A percentile compares a stretch with the other conserved stretches of the same genome.
Conservation (phyloP, 2,797 vertebrate genomes). For the Sebastes wilsoni region DNA sequence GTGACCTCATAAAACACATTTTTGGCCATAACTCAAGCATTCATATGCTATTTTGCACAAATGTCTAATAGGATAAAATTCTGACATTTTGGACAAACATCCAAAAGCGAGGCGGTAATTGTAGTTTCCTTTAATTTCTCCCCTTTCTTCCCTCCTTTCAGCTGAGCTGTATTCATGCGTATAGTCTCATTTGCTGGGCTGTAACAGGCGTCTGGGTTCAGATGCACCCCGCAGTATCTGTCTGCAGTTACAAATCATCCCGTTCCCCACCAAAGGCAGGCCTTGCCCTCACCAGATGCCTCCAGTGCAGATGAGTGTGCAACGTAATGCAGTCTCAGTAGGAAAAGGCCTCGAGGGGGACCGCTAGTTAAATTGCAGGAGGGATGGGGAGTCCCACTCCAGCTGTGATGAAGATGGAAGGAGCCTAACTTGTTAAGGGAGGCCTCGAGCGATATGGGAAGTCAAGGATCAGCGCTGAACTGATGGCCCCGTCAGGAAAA, state of each 20-base stretch:
- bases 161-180: conserved; percentile 32
- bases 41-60: not conserved
- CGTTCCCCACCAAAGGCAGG: conserved; percentile 17
- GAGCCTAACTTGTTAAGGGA: conserved; percentile 44
- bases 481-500: conserved; percentile 52
- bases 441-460: conserved; percentile 28
- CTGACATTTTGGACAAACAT: not conserved
- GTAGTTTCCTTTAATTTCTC: not conserved
- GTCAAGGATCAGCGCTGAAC: conserved; percentile 60
- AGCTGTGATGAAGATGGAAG: conserved; percentile 66
- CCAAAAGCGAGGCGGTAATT: not conserved
- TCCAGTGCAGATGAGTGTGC: conserved; percentile 21
- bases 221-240: conserved; percentile 37
- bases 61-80: not conserved
- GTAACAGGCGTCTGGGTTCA: conserved; percentile 39
- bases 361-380: conserved; percentile 45
- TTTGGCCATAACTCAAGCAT: not conserved
- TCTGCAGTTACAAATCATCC: conserved; percentile 63
- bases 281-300: conserved; percentile 43
- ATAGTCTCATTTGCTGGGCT: conserved; percentile 40
- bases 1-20: not conserved
- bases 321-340: conserved; percentile 31
- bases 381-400: conserved; percentile 39
- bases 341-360: conserved; percentile 31
- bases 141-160: not conserved